A percentile compares a stretch with the other conserved stretches of the same genome.
phyloP scores from a whole-genome alignment of 2,888 invertebrate genomes.

The Lacanobia wlatinum region DNA sequence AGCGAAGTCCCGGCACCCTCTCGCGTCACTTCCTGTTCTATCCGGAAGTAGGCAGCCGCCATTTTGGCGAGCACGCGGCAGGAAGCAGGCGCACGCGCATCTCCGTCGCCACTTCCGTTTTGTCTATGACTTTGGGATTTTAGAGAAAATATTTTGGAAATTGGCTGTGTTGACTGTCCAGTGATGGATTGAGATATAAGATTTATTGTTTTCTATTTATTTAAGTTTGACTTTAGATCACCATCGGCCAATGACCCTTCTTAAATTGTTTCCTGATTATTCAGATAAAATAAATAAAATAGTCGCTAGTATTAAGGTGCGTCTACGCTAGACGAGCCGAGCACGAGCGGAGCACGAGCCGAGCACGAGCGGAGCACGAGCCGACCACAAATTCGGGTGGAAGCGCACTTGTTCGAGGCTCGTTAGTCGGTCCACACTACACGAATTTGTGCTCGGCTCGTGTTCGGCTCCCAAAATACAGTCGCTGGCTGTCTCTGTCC shows the following conservation, averaged over 20 bases:
- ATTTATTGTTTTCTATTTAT: conserved; percentile 58
- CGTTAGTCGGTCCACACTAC: too few relatives aligned
- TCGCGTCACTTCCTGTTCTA: conserved; percentile 78
- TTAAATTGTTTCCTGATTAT: background rate
- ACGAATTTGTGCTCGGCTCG: too few relatives aligned
- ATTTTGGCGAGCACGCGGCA: conserved; percentile 89
- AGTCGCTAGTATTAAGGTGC: too few relatives aligned
- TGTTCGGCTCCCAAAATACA: too few relatives aligned
- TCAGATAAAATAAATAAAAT: too few relatives aligned
- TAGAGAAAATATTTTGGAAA: conserved; percentile 82
- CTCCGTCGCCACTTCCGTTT: conserved; percentile 84
- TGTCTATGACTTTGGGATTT: conserved; percentile 81
- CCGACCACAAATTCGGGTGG: too few relatives aligned
- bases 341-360: too few relatives aligned
- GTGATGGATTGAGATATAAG: conserved; percentile 50
- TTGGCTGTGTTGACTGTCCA: conserved; percentile 49
- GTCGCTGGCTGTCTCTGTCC: too few relatives aligned
- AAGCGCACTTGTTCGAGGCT: too few relatives aligned
- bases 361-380: too few relatives aligned
- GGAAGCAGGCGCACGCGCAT: conserved; percentile 89
- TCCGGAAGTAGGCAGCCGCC: conserved; percentile 87
- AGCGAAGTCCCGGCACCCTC: conserved; percentile 77
- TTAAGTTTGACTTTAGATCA: background rate
- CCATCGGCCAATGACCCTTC: background rate
- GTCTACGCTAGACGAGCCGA: too few relatives aligned